A percentile compares a stretch with the other conserved stretches of the same genome.
Evolutionary conservation across 2,797 vertebrate species (phyloP).

Genomic region (Nannoperca australis): DNA sequence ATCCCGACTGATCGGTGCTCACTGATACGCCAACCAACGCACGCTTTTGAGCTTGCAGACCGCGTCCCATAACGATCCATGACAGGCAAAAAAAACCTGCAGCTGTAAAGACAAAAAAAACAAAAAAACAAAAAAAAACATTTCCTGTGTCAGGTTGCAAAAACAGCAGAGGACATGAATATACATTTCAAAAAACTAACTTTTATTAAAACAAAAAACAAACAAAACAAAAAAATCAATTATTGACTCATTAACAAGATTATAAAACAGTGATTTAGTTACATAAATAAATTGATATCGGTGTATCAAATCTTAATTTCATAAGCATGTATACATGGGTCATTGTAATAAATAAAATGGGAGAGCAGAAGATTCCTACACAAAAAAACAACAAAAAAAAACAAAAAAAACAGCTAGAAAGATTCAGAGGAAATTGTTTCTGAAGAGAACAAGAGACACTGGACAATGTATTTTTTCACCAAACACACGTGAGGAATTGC

Average conservation of each 20-base stretch:
- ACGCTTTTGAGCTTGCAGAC: constrained; percentile 27
- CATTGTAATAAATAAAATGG: constrained; percentile 99
- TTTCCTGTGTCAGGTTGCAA: background rate
- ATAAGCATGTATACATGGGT: constrained; percentile 99
- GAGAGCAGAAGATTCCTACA: constrained; percentile 93
- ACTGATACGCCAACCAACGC: constrained; percentile 20
- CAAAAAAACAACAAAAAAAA: constrained; percentile 62
- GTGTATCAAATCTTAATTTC: constrained; percentile 99
- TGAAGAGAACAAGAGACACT: constrained; percentile 95
- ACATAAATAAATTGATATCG: constrained; percentile 99
- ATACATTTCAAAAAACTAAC: constrained; percentile 94
- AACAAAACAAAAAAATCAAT: constrained; percentile 84
- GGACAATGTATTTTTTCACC: constrained; percentile 94
- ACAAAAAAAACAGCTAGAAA: constrained; percentile 78
- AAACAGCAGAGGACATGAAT: constrained; percentile 29
- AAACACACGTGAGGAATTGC: constrained; percentile 90
- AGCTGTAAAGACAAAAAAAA: background rate
- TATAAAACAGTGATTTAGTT: constrained; percentile 99
- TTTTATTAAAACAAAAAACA: constrained; percentile 98
- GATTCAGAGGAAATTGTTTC: constrained; percentile 93
- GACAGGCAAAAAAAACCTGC: constrained; percentile 42
- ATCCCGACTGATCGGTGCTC: constrained; percentile 54
- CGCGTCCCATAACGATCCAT: constrained; percentile 42
- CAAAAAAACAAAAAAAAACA: background rate
- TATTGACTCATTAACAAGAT: constrained; percentile 99